Conservation (phyloP, 2,113 vertebrate species). For the Aptenodytes patagonicus region DNA sequence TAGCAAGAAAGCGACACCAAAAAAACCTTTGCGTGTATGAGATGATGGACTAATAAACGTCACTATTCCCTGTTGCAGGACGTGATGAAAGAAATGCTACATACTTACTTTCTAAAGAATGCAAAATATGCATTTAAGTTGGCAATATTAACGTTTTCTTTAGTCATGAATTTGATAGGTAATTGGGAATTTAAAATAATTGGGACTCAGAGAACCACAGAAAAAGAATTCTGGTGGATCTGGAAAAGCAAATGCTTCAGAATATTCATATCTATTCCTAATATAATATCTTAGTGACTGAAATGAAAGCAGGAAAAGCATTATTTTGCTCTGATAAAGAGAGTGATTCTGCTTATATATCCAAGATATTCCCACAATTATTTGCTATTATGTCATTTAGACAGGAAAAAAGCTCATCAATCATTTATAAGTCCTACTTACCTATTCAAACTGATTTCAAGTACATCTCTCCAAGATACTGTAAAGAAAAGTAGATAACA, state of each 20-base stretch:
- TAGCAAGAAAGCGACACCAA: background rate
- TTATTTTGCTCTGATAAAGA: background rate
- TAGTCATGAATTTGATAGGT: background rate
- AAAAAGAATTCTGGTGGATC: background rate
- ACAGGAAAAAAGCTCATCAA: background rate
- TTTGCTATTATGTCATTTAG: background rate
- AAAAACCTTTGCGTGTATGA: accelerated
- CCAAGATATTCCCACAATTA: background rate
- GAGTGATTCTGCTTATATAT: background rate
- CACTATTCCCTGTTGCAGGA: background rate
- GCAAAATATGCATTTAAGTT: background rate
- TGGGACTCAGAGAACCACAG: background rate
- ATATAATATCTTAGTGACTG: background rate
- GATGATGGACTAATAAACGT: background rate
- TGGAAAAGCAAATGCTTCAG: background rate
- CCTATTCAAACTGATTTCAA: background rate
- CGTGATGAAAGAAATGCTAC: background rate
- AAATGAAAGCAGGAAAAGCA: background rate
- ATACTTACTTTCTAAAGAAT: background rate
- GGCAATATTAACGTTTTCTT: background rate
- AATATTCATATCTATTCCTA: background rate
- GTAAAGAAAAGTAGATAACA: background rate
- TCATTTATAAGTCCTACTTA: background rate
- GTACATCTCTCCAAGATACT: background rate
- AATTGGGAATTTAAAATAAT: background rate